These are phyloP conservation scores for Forbesichthys agassizii DNA, from an alignment of 2,113 vertebrate species.

Conservation along the genomic window DNA sequence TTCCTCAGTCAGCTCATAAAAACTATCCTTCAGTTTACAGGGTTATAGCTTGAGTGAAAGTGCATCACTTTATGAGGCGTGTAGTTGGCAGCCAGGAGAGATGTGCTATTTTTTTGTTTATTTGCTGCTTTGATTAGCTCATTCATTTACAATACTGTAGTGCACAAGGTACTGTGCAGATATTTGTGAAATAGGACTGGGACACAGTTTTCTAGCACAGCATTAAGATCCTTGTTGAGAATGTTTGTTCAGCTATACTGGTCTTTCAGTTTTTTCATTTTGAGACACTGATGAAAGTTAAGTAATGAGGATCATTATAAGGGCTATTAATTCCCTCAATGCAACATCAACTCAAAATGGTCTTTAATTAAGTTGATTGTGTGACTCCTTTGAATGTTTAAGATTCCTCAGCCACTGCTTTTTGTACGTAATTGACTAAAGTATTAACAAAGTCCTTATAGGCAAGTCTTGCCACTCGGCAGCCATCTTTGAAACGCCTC, in stretches of 20 bases:
- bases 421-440: background rate
- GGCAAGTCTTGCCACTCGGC: too few relatives aligned
- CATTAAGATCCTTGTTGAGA: conserved; percentile 6
- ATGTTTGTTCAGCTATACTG: background rate
- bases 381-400: background rate
- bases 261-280: background rate
- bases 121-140: conserved; percentile 35
- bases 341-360: background rate
- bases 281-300: background rate
- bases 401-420: background rate
- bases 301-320: background rate
- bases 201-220: background rate
- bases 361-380: background rate
- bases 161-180: conserved; percentile 21
- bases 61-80: conserved; percentile 47
- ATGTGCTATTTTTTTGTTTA: conserved; percentile 31
- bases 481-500: too few relatives aligned
- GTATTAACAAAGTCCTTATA: too few relatives aligned
- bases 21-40: conserved; percentile 51
- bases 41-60: conserved; percentile 40
- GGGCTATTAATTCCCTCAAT: background rate
- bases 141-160: conserved; percentile 19
- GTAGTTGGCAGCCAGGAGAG: conserved; percentile 34
- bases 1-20: conserved; percentile 32
- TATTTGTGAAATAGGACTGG: conserved; percentile 23